Conservation (phyloP, 2,113 vertebrate species). For the Sapajus apella region DNA sequence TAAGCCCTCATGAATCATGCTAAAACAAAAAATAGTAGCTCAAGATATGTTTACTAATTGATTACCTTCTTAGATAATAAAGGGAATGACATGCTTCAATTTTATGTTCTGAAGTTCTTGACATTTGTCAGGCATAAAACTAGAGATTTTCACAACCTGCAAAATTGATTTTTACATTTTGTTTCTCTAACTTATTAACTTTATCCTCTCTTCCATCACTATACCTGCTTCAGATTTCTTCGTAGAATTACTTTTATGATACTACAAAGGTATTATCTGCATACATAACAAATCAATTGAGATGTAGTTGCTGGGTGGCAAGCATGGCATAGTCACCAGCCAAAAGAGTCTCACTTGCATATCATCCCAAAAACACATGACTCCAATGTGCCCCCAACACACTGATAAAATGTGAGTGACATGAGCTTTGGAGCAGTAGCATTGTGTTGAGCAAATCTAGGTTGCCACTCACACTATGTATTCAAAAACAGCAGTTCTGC, state of each 20-base stretch:
- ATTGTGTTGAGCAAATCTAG: not conserved
- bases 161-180: not conserved
- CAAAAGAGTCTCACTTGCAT: not conserved
- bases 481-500: not conserved
- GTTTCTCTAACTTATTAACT: not conserved
- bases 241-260: not conserved
- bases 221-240: not conserved
- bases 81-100: not conserved
- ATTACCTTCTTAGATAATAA: not conserved
- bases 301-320: not conserved
- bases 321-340: not conserved
- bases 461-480: not conserved
- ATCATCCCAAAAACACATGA: not conserved
- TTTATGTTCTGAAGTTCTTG: constrained; percentile 25
- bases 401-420: not conserved
- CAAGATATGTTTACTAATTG: not conserved
- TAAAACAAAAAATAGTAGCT: not conserved
- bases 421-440: not conserved
- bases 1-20: not conserved
- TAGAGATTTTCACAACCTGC: not conserved
- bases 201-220: not conserved
- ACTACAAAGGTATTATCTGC: not conserved
- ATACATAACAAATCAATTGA: not conserved
- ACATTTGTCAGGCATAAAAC: not conserved
- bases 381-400: not conserved